Percentiles rank a stretch among this genome's conserved stretches.
Conservation (phyloP, 2,113 vertebrate species). For the Gavia stellata region DNA sequence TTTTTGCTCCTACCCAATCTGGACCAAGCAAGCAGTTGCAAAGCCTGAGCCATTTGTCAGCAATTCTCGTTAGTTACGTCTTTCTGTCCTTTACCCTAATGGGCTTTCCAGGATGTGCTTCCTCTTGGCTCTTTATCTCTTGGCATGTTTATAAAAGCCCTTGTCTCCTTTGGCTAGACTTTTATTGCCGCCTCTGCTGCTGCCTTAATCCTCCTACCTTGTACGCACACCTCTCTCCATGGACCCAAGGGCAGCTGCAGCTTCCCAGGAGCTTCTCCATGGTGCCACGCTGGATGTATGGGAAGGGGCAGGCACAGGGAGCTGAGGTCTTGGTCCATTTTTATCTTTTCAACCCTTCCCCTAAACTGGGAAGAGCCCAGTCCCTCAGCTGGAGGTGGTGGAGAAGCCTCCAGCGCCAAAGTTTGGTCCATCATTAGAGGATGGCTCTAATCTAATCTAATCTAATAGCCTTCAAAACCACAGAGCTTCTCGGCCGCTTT, state of each 20-base stretch:
- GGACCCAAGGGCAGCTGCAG: neutral
- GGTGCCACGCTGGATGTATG: rapidly evolving
- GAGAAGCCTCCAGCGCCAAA: neutral
- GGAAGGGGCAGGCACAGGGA: neutral
- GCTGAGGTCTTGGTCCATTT: neutral
- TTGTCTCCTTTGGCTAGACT: neutral
- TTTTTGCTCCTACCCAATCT: neutral
- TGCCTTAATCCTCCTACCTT: neutral
- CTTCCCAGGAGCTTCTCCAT: neutral
- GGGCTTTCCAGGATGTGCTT: constrained; percentile 1
- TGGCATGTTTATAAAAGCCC: neutral
- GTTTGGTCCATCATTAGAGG: neutral
- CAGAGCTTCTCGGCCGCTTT: neutral
- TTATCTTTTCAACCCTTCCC: neutral
- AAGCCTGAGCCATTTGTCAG: neutral
- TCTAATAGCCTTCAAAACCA: neutral
- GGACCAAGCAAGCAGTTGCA: neutral
- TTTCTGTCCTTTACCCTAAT: neutral
- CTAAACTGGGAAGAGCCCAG: neutral
- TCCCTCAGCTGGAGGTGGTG: neutral
- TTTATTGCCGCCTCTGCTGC: neutral
- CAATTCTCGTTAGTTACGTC: neutral
- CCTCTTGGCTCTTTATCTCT: neutral
- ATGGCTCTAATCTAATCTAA: no score
- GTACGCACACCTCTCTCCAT: neutral